Evolutionary conservation across 2,888 invertebrate species (phyloP).

Genomic region (Criorhina ranunculi): DNA sequence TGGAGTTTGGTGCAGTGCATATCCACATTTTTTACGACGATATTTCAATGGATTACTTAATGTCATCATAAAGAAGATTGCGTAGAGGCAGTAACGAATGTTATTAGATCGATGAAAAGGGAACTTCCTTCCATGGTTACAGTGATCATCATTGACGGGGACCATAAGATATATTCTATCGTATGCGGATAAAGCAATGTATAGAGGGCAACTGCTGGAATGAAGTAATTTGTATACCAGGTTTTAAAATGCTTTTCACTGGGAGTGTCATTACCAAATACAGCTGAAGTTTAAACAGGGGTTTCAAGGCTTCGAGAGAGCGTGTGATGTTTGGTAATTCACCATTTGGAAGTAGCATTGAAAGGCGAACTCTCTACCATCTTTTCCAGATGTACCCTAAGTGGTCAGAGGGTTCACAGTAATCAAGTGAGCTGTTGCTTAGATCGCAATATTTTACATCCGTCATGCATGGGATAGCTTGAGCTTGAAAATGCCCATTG

Average conservation of each 20-base stretch:
- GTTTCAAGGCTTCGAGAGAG: neutral
- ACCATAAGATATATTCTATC: neutral
- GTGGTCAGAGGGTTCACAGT: no score
- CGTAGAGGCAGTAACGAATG: slow-evolving; percentile 14
- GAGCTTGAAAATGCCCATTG: no score
- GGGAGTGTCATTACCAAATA: neutral
- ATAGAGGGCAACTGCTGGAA: neutral
- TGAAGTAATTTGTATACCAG: neutral
- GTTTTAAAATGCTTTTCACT: neutral
- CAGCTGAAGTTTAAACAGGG: neutral
- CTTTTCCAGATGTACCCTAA: no score
- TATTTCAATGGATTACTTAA: slow-evolving; percentile 72
- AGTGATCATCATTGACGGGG: neutral
- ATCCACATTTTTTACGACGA: slow-evolving; percentile 66
- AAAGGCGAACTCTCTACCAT: no score
- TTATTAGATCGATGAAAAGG: slow-evolving; percentile 34
- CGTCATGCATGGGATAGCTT: no score
- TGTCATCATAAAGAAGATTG: slow-evolving; percentile 71
- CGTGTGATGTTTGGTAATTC: no score
- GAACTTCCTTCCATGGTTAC: slow-evolving; percentile 8
- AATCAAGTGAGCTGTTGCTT: no score
- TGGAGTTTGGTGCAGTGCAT: slow-evolving; percentile 14
- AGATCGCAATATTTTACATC: no score
- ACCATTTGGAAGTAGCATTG: no score
- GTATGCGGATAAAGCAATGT: no score